Evolutionary conservation across 2,797 vertebrate genomes (phyloP).

Genomic region (Lagodon rhomboides): DNA sequence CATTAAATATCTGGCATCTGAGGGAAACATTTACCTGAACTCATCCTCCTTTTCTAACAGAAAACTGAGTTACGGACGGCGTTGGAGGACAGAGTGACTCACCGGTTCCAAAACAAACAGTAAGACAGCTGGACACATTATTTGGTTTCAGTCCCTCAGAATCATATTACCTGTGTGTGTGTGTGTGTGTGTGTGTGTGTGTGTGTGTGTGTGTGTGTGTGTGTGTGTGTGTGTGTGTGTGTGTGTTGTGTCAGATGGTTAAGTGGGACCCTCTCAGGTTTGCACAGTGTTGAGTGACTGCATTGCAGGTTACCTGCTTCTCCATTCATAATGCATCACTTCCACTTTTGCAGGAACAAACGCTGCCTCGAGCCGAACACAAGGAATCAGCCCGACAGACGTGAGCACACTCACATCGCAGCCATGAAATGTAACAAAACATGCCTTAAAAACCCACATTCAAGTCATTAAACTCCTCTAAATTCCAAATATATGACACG

Average conservation of each 20-base stretch:
- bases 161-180: constrained; percentile 40
- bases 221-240: too few species aligned
- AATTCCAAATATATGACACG: background rate
- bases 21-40: background rate
- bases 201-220: background rate
- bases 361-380: constrained; percentile 52
- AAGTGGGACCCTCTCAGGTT: constrained; percentile 58
- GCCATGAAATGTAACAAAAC: background rate
- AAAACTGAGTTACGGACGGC: constrained; percentile 65
- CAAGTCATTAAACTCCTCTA: background rate
- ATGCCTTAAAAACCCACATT: too few species aligned
- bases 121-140: constrained; percentile 56
- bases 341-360: constrained; percentile 68
- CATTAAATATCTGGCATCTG: background rate
- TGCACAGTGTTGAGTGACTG: constrained; percentile 53
- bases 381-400: constrained; percentile 30
- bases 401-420: constrained; percentile 44
- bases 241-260: constrained; percentile 31
- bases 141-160: constrained; percentile 28
- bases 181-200: constrained; percentile 8
- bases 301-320: constrained; percentile 49
- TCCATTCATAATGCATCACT: constrained; percentile 80
- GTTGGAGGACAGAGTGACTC: constrained; percentile 76
- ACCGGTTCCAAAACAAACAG: constrained; percentile 82
- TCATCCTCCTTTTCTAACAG: constrained; percentile 67